Percentiles rank a stretch among this genome's conserved stretches.
Evolutionary conservation across 2,888 invertebrate genomes (phyloP).

Genomic region (Gastracanthus pulcherrimus): DNA sequence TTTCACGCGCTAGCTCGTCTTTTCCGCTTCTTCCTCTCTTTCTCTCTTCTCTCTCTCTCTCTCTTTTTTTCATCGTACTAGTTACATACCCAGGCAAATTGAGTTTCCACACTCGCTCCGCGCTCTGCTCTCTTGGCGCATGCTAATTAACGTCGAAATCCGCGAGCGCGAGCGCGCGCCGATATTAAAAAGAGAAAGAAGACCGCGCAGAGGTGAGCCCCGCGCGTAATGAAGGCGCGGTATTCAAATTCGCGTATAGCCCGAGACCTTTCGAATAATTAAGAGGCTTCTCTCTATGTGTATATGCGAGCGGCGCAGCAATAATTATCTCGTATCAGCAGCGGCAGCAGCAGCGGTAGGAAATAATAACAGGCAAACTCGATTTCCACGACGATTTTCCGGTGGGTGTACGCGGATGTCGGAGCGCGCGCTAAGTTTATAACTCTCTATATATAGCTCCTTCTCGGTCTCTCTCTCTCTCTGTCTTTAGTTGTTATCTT

Average conservation of each 20-base stretch:
- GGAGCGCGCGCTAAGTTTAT: constrained; percentile 1
- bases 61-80: too few relatives aligned
- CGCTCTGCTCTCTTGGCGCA: constrained; percentile 26
- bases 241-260: constrained; percentile 50
- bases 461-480: constrained; percentile 23
- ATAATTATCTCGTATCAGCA: constrained; percentile 48
- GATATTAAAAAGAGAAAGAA: constrained; percentile 32
- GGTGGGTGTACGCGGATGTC: constrained; percentile 39
- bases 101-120: constrained; percentile 42
- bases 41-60: not conserved
- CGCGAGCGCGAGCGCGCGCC: constrained; percentile 7
- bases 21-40: constrained; percentile 18
- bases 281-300: not conserved
- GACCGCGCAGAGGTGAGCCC: not conserved
- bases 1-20: constrained; percentile 19
- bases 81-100: constrained; percentile 46
- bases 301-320: not conserved
- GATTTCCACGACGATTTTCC: constrained; percentile 55
- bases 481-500: constrained; percentile 30
- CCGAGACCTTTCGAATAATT: constrained; percentile 48
- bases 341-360: not conserved
- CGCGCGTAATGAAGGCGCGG: constrained; percentile 36
- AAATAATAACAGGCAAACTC: constrained; percentile 53
- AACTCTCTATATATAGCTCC: too few relatives aligned
- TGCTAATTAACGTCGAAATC: constrained; percentile 55